Base-by-base conservation (phyloP, 2,888 invertebrate genomes). In the Luperina nickerlii region DNA sequence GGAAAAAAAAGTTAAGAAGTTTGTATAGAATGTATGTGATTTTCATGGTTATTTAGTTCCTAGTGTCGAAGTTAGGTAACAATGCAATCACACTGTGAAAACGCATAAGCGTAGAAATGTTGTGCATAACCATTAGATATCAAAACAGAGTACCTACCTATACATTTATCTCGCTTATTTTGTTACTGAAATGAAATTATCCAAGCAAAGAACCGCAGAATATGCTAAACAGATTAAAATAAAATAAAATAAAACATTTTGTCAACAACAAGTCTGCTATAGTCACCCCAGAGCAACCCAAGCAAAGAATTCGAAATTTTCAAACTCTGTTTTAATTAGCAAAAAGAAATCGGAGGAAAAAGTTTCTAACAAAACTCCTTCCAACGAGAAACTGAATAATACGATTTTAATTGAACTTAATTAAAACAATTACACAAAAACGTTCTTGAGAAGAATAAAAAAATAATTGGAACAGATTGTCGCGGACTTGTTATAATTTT, bases 401-500 rank as follows among this genome's bases (percentile, higher is more conserved):
- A 91, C 90, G 90, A 91, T 90, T 94, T 94, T 94, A 94, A 95
- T 94, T 93, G 92, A 94, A 92, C 88, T 92, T 91, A 91, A 92
- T 92, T 92, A 90, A 89, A 77, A 87, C 84, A 79, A 86, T 80
- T 81, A 74, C 71, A 78, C 78, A 83, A 82, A 90, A 90, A 87
- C 79, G 82, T 86, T 82, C 76, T 78, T 77, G 74, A 80, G 83
- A 79, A 79, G 83, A 87, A 89, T 90, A 87, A 83, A 88, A 90
- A 90, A 91, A 90, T 91, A 92, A 92, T 90, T 90, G 88, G 85
- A 81, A 82, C 82, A 88, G 89, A 90, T 91, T 90, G 87, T 86
- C 84, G 76, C 79, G 38, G 78, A 85, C 74, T 81, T 83, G 71
- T 82, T 62, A 72, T 65, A 76, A 81, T 77, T 86, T 85, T 60